A percentile compares a stretch with the other conserved stretches of the same genome.
Evolutionary conservation across 2,888 invertebrate genomes (phyloP).

Genomic region (Scrobipalpa costella): DNA sequence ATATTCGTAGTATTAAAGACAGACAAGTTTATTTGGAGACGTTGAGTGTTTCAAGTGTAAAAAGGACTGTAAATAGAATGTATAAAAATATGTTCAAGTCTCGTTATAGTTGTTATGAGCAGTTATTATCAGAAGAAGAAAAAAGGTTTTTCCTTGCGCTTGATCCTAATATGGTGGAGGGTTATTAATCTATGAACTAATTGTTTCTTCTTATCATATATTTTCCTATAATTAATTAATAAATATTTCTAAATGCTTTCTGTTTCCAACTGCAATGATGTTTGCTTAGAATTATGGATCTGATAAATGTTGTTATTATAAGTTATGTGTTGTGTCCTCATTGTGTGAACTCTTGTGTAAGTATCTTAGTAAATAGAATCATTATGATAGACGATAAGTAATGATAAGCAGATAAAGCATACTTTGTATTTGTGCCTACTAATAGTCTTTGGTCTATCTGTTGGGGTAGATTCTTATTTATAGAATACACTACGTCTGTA

Average conservation of each 20-base stretch:
- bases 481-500: neutral
- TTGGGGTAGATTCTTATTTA: neutral
- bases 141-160: constrained; percentile 78
- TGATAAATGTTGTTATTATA: constrained; percentile 19
- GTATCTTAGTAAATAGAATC: constrained; percentile 14
- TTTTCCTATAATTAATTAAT: constrained; percentile 20
- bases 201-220: neutral
- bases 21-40: constrained; percentile 61
- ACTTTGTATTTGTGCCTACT: constrained; percentile 3
- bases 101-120: constrained; percentile 81
- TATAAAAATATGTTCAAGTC: constrained; percentile 62
- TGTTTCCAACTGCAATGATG: neutral
- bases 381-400: constrained; percentile 15
- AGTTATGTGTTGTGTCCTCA: constrained; percentile 9
- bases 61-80: constrained; percentile 65
- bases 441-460: neutral
- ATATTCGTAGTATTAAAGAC: constrained; percentile 48
- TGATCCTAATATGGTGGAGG: constrained; percentile 64
- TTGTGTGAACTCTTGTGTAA: constrained; percentile 11
- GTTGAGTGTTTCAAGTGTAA: constrained; percentile 61
- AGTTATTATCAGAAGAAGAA: constrained; percentile 86
- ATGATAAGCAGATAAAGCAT: constrained; percentile 16
- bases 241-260: constrained; percentile 24
- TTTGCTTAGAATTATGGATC: neutral
- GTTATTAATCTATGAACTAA: constrained; percentile 41